These are phyloP conservation scores for Delphinapterus leucas DNA, from an alignment of 2,113 vertebrate genomes.

Conservation along the genomic window DNA sequence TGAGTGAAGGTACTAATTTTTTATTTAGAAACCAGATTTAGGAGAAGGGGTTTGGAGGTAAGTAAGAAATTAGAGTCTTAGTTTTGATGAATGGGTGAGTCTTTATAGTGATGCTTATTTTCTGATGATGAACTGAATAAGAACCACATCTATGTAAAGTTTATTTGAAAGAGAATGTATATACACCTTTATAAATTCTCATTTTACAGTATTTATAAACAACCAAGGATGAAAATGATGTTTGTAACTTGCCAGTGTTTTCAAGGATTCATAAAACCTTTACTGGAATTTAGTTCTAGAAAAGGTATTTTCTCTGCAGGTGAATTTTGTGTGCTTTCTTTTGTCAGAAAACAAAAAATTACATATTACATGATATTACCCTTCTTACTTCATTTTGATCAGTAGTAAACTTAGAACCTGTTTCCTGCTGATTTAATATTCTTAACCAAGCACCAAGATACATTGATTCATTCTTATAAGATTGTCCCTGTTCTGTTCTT, in stretches of 20 bases:
- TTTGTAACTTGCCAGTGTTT: constrained; percentile 6
- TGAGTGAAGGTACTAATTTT: background rate
- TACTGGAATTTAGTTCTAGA: constrained; percentile 24
- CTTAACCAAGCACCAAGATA: constrained; percentile 7
- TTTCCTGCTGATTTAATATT: background rate
- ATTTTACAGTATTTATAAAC: constrained; percentile 36
- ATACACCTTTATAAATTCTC: background rate
- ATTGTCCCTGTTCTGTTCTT: constrained; percentile 12
- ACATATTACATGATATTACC: background rate
- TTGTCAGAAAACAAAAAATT: constrained; percentile 29
- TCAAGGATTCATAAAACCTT: constrained; percentile 16
- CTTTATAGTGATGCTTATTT: background rate
- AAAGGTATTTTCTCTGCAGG: constrained; percentile 16
- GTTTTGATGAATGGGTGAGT: background rate
- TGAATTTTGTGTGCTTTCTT: constrained; percentile 39
- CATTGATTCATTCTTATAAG: constrained; percentile 2
- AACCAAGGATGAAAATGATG: constrained; percentile 31
- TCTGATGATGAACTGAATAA: constrained; percentile 3
- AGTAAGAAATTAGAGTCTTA: constrained; percentile 13
- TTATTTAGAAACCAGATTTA: constrained; percentile 29
- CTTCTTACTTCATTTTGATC: constrained; percentile 44
- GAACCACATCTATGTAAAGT: background rate
- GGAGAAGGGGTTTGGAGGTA: background rate
- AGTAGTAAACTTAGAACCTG: background rate
- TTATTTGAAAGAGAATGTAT: constrained; percentile 6